Evolutionary conservation across 2,888 invertebrate species (phyloP), one percentile per base, ranked within the genome.

Genomic region (Mechanitis messenoides): DNA sequence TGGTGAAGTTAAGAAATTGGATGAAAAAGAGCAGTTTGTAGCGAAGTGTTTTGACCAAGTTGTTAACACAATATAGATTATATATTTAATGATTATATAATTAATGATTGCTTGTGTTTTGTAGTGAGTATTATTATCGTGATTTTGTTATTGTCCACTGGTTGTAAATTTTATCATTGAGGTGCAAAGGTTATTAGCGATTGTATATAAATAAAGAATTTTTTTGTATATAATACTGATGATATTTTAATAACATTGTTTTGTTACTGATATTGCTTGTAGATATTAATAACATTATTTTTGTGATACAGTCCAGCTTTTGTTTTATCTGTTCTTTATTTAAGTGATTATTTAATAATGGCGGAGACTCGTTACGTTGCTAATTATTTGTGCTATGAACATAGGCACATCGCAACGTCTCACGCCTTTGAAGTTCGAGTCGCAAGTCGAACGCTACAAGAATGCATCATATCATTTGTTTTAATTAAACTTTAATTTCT

Each of bases 31-130:
- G 78, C 92, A 91, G 74, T 93, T 92, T 75, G 92, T 92, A 61
- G 92, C 92, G 1, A 92, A 92, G 72, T 92, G 92, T 76, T 91
- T 93, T 70, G 90, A 91, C 71, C 91, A 92, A 86, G 92, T 92
- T 57, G 92, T 93, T 73, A 92, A 91, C 70, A 92, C 92, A 68
- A 78, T 88, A 67, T 90, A 84, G 68, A 61, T 11, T 31, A 50
- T 9, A 31, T 50, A 31, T 50, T 50, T 50, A 50, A 50, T 50
- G 1, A 31, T 31, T 31, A 31, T 20, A 28, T 47, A 31, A 28
- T 28, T 7, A 42, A 42, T 42, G 9, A 9, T 7, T 42, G 42
- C 42, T 42, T 58, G 56, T 58, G 28, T 62, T 63, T 66, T 71
- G 59, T 62, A 50, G 50, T 50, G 31, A 50, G 50, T 50, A 50